phyloP scores from a whole-genome alignment of 2,888 invertebrate genomes.

The Cyaniris semiargus region DNA sequence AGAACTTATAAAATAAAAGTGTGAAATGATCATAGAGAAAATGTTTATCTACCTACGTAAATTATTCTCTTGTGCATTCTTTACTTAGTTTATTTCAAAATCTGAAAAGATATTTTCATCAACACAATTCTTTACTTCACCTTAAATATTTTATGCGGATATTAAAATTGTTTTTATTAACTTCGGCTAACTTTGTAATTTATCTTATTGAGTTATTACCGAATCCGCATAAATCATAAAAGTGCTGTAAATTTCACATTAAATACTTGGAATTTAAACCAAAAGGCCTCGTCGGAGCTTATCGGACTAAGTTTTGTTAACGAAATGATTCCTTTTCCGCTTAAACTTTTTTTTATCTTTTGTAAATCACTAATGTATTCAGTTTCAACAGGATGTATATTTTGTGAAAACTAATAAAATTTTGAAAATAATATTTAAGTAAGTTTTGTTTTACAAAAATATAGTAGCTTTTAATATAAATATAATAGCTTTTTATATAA shows the following conservation, averaged over 20 bases:
- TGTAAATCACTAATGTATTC: background rate
- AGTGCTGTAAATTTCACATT: slow-evolving; percentile 19
- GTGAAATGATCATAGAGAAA: too few species aligned
- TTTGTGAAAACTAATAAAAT: background rate
- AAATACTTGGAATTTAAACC: background rate
- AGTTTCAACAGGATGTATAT: background rate
- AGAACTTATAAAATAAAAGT: too few species aligned
- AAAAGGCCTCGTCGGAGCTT: background rate
- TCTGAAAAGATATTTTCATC: background rate
- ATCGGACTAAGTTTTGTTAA: slow-evolving; percentile 32
- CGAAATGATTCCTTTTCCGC: background rate
- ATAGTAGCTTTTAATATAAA: too few species aligned
- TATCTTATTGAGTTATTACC: slow-evolving; percentile 21
- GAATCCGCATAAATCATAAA: slow-evolving; percentile 17
- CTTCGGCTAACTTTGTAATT: background rate
- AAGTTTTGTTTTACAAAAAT: background rate
- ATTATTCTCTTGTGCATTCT: too few species aligned
- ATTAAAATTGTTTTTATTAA: background rate
- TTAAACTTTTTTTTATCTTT: background rate
- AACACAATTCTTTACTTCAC: background rate
- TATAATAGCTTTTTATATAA: too few species aligned
- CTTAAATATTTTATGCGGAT: background rate
- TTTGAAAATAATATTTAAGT: background rate
- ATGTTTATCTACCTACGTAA: too few species aligned
- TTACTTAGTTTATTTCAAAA: background rate